phyloP scores from a whole-genome alignment of 2,113 vertebrate species.

The Monopterus albus region DNA sequence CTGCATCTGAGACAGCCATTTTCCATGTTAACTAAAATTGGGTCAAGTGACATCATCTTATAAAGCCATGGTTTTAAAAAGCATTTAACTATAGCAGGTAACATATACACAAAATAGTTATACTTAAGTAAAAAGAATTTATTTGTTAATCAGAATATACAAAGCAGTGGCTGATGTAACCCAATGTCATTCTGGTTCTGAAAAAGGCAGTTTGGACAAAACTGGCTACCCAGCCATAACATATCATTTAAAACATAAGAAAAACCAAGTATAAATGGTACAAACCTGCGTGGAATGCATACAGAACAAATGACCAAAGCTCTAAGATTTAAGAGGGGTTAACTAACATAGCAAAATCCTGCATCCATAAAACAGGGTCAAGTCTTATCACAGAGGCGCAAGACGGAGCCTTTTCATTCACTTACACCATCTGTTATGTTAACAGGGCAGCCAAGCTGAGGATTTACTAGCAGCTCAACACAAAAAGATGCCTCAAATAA shows the following conservation, averaged over 20 bases:
- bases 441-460: constrained; percentile 77
- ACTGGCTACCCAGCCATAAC: constrained; percentile 76
- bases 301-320: constrained; percentile 86
- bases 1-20: constrained; percentile 67
- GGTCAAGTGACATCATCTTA: constrained; percentile 72
- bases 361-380: constrained; percentile 59
- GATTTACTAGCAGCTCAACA: constrained; percentile 84
- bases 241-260: constrained; percentile 69
- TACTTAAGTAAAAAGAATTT: constrained; percentile 86
- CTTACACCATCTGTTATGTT: constrained; percentile 78
- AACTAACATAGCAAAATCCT: constrained; percentile 79
- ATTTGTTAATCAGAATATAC: constrained; percentile 91
- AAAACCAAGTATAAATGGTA: constrained; percentile 81
- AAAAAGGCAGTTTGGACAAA: constrained; percentile 78
- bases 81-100: background rate
- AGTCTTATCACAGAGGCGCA: constrained; percentile 63
- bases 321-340: constrained; percentile 87
- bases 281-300: constrained; percentile 84
- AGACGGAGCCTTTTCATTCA: constrained; percentile 69
- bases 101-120: constrained; percentile 34
- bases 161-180: constrained; percentile 89
- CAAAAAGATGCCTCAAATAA: constrained; percentile 69
- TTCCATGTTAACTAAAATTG: constrained; percentile 68
- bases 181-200: constrained; percentile 80
- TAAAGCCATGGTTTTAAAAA: constrained; percentile 17